phyloP scores from a whole-genome alignment of 2,113 vertebrate genomes.

The Limanda limanda region DNA sequence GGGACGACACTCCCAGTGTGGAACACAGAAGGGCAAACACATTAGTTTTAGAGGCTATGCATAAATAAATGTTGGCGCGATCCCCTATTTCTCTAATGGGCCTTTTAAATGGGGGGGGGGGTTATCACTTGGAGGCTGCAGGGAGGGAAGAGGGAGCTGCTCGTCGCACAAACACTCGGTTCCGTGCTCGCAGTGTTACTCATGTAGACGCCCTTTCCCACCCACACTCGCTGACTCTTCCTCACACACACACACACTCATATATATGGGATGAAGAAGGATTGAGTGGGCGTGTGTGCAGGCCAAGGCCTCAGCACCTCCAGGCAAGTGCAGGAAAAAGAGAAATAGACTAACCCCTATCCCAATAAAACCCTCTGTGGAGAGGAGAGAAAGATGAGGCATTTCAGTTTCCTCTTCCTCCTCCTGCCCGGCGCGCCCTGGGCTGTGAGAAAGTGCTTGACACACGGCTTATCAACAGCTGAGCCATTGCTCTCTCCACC shows the following conservation, averaged over 20 bases:
- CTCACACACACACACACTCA: constrained; percentile 25
- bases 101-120: constrained; percentile 22
- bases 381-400: constrained; percentile 30
- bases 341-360: constrained; percentile 17
- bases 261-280: constrained; percentile 45
- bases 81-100: constrained; percentile 34
- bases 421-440: constrained; percentile 45
- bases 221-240: constrained; percentile 35
- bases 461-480: constrained; percentile 64
- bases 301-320: constrained; percentile 53
- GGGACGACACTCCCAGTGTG: constrained; percentile 32
- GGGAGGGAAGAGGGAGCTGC: background rate
- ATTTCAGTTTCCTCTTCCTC: constrained; percentile 45
- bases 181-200: constrained; percentile 47
- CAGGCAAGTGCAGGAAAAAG: constrained; percentile 43
- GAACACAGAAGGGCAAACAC: constrained; percentile 42
- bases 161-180: constrained; percentile 19
- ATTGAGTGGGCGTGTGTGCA: constrained; percentile 65
- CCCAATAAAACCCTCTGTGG: constrained; percentile 52
- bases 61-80: constrained; percentile 52
- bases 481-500: constrained; percentile 9
- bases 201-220: constrained; percentile 39
- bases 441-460: constrained; percentile 62
- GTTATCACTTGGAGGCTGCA: background rate
- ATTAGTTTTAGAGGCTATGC: constrained; percentile 42